Base-by-base conservation (phyloP, 37 sponge, comb jelly and placozoan species). In the Mnemiopsis leidyi region DNA sequence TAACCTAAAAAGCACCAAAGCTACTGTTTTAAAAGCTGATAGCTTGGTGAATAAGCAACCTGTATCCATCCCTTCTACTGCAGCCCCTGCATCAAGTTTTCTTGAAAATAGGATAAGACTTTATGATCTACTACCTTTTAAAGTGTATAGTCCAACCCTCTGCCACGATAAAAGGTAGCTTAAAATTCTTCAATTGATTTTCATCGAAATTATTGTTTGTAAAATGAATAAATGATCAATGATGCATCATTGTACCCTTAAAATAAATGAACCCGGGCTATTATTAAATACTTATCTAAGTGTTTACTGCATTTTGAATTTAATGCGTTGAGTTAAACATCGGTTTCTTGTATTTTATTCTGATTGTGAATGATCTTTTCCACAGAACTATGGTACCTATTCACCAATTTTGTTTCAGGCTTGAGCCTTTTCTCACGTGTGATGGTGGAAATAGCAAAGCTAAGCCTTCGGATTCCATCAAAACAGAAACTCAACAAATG, bases 61-160 rank as follows among this genome's bases (percentile, higher is more conserved):
- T 16, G 33, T 26, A 32, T 1, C 79, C 9, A 32, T 77, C 33
- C 32, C 79, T 77, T 77, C 79, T 5, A 77, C 26, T 77, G 25
- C n/a, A n/a, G 9, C 61, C 13, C 61, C 61, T 48, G 61, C 61
- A 18, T 18, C 79, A 1, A 77, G 35, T 32, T 77, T 77, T 2
- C 20, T 13, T 1, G 18, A 28, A 34, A 77, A 77, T 77, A 77
- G 32, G 18, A 26, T 77, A 20, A 28, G 79, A 31, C 32, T 77
- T 1, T 77, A 77, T 77, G 79, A 77, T 20, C 32, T 26, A 32
- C 79, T 77, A 16, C 79, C 79, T 16, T 77, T 77, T 26, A 77
- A 77, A 77, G 79, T 77, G 1, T 77, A 77, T 77, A 77, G 33
- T 77, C 32, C 79, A 33, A 13, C 79, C 30, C 34, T 71, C 25